Evolutionary conservation across 2,888 invertebrate genomes (phyloP), one percentile per base, ranked within the genome.

Genomic region (Ectropis crepuscularia): DNA sequence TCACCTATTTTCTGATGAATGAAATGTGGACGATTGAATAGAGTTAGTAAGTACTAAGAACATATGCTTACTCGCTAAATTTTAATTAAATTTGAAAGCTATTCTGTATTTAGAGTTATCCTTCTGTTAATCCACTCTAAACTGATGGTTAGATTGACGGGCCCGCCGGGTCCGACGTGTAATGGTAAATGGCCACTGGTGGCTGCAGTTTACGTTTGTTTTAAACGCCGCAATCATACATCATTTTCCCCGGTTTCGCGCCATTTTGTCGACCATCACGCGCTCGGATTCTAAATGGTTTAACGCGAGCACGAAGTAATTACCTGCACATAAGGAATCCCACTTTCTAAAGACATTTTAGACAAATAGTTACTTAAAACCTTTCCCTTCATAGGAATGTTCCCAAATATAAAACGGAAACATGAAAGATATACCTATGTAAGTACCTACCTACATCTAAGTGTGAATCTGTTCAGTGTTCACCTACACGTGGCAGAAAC

Each of bases 221-320:
- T 86, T 84, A 88, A 86, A 82, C 77, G 80, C 81, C 71, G 81
- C 86, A 89, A 89, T 89, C 86, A 86, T 86, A 84, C 80, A 83
- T 86, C 81, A 87, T 89, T 88, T 88, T 83, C 85, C 81, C 82
- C 81, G 80, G 79, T 86, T 87, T 86, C 81, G 82, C 84, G 80
- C 81, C 79, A 78, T 85, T 86, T 86, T 81, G 74, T 79, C 77
- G 80, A 76, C 75, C 81, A 83, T 83, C 85, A 82, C 66, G 70
- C 73, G 73, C 76, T 78, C 72, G 73, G 78, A 47, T 55, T 55
- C 39, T 28, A 47, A 79, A 78, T 73, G 71, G 74, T 74, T 74
- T 78, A 64, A 70, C 76, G 77, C 76, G 77, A 75, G 78, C 64
- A 51, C 60, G 57, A 62, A 58, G 57, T 68, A 54, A 61, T 57